Conservation (phyloP, 2,888 invertebrate species). For the Drosophila macrospina region DNA sequence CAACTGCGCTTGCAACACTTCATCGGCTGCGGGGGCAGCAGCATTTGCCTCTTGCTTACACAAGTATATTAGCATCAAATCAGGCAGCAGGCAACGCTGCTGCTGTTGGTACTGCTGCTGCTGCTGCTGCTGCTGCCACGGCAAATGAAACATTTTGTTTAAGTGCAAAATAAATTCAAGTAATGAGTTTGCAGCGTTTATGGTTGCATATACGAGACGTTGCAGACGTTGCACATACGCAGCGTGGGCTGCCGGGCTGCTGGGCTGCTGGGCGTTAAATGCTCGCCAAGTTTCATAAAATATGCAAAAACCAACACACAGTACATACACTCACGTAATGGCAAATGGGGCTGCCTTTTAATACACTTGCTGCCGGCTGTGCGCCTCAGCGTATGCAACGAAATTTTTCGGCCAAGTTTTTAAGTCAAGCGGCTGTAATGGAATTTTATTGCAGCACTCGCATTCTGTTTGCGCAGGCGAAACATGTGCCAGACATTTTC, state of each 20-base stretch:
- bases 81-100: slow-evolving; percentile 37
- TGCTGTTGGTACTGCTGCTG: slow-evolving; percentile 16
- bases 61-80: slow-evolving; percentile 45
- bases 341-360: slow-evolving; percentile 68
- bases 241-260: slow-evolving; percentile 26
- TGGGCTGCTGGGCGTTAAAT: slow-evolving; percentile 64
- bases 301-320: slow-evolving; percentile 67
- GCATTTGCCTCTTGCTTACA: not conserved
- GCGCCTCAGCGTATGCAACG: slow-evolving; percentile 49
- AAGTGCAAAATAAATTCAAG: slow-evolving; percentile 81
- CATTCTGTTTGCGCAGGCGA: slow-evolving; percentile 73
- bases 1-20: slow-evolving; percentile 29
- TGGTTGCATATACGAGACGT: slow-evolving; percentile 30
- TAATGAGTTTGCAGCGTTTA: slow-evolving; percentile 78
- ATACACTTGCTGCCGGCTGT: slow-evolving; percentile 64
- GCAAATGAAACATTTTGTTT: slow-evolving; percentile 81
- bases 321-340: slow-evolving; percentile 64
- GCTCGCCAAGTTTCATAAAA: slow-evolving; percentile 78
- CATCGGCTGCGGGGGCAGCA: slow-evolving; percentile 1
- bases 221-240: slow-evolving; percentile 52
- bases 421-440: slow-evolving; percentile 74
- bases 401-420: slow-evolving; percentile 74
- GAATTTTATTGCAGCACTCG: slow-evolving; percentile 79
- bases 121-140: slow-evolving; percentile 19
- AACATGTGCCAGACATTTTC: slow-evolving; percentile 78